Base-by-base conservation (phyloP, 1,140 invertebrate species). In the Drosophila subobscura region DNA sequence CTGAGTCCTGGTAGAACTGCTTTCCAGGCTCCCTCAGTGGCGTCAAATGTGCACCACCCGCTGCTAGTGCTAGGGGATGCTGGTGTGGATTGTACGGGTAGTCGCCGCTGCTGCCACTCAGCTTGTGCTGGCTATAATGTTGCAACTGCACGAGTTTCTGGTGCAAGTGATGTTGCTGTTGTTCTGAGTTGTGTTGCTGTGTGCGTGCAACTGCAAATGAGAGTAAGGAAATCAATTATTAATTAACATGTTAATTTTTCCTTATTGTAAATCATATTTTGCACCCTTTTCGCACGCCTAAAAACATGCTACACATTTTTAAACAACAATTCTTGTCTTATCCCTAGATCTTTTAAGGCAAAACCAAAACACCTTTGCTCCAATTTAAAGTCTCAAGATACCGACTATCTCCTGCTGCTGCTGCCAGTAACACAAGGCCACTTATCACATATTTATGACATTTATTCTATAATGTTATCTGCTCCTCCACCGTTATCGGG, bases 301-400 rank as follows among this genome's bases (percentile, higher is more conserved):
- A n/a, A 52, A n/a, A 29, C 53, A 41, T 37, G 40, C 65, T n/a
- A 71, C 41, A 12, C 2, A 29, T 33, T 65, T 40, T 14, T n/a
- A 4, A 4, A 1, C 23, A 56, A 55, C 37, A 47, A 67, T 55
- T 41, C 20, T 52, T 12, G 12, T 10, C 23, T 49, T 49, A 22
- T 20, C 33, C 10, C 10, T 12, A 12, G 33, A 12, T 37, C 33
- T 37, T 37, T 12, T 12, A 1, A 0, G 33, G 10, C 1, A 37
- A 51, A 67, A 66, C 61, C 42, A 52, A 67, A 56, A 70, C 42
- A 68, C 66, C 66, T 68, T 70, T 50, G 25, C 49, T 40, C 54
- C 66, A 71, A 49, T 58, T 71, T 23, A n/a, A 51, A 58, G 44
- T 58, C 42, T 6, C 20, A 3, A 68, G 65, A 68, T 68, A 42